A percentile compares a stretch with the other conserved stretches of the same genome.
Evolutionary conservation across 2,888 invertebrate species (phyloP).

Genomic region (Dolichopus griseipennis): DNA sequence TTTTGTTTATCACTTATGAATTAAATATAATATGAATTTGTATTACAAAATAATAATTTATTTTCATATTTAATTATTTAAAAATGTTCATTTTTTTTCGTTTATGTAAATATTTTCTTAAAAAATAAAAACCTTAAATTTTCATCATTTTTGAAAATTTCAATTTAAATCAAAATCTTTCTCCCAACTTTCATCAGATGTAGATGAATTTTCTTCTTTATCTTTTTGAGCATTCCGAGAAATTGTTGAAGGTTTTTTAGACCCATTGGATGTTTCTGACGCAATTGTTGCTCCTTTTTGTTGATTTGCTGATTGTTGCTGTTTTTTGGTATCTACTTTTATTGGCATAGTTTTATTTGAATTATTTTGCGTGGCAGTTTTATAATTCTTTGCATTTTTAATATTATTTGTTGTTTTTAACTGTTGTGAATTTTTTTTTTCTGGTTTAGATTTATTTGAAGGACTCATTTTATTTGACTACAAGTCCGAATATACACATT

Average conservation of each 20-base stretch:
- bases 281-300: conserved; percentile 12
- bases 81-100: background rate
- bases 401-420: conserved; percentile 7
- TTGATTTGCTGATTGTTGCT: conserved; percentile 12
- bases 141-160: background rate
- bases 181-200: conserved; percentile 53
- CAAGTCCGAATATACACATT: background rate
- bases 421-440: conserved; percentile 7
- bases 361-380: conserved; percentile 8
- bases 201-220: conserved; percentile 29
- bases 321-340: conserved; percentile 13
- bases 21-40: background rate
- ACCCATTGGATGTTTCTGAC: conserved; percentile 4
- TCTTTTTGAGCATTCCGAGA: conserved; percentile 16
- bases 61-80: background rate
- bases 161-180: conserved; percentile 48
- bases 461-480: background rate
- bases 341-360: conserved; percentile 13
- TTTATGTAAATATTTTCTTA: background rate
- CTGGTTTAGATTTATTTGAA: background rate
- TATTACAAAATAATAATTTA: background rate
- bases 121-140: background rate
- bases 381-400: conserved; percentile 11
- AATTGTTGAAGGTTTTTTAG: background rate
- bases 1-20: background rate